phyloP scores from a whole-genome alignment of 2,888 invertebrate genomes.

The Perdita meconis region DNA sequence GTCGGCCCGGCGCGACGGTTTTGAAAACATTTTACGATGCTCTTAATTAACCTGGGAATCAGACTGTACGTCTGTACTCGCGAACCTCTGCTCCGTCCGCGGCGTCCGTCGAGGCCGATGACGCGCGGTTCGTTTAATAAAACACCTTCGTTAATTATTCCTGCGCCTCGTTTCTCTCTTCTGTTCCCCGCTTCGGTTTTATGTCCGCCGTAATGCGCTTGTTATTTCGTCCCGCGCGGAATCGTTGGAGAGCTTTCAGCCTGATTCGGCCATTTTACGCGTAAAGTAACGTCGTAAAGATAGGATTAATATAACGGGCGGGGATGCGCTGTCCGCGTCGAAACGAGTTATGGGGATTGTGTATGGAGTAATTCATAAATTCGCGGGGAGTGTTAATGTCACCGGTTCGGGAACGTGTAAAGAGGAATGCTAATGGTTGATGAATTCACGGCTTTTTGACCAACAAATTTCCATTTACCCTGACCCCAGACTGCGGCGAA shows the following conservation, averaged over 20 bases:
- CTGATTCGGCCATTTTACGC: conserved; percentile 46
- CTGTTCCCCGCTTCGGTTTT: conserved; percentile 40
- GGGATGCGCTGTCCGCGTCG: neutral
- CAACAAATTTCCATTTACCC: too few species aligned
- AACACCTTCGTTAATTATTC: conserved; percentile 58
- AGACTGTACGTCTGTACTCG: conserved; percentile 16
- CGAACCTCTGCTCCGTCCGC: neutral
- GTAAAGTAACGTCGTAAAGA: conserved; percentile 43
- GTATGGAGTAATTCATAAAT: neutral
- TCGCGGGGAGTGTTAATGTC: neutral
- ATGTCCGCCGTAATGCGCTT: conserved; percentile 25
- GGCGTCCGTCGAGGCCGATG: conserved; percentile 25
- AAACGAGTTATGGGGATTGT: neutral
- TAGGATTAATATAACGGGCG: conserved; percentile 25
- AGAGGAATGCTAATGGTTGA: too few species aligned
- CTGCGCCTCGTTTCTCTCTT: conserved; percentile 26
- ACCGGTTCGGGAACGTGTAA: too few species aligned
- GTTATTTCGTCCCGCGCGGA: conserved; percentile 25
- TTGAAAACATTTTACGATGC: conserved; percentile 68
- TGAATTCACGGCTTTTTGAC: too few species aligned
- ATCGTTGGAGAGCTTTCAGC: conserved; percentile 30
- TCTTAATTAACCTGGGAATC: conserved; percentile 69
- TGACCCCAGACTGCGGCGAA: too few species aligned
- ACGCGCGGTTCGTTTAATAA: conserved; percentile 51
- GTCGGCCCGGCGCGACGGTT: conserved; percentile 42